Base-by-base conservation (phyloP, 2,888 invertebrate genomes). In the Mimas tiliae region DNA sequence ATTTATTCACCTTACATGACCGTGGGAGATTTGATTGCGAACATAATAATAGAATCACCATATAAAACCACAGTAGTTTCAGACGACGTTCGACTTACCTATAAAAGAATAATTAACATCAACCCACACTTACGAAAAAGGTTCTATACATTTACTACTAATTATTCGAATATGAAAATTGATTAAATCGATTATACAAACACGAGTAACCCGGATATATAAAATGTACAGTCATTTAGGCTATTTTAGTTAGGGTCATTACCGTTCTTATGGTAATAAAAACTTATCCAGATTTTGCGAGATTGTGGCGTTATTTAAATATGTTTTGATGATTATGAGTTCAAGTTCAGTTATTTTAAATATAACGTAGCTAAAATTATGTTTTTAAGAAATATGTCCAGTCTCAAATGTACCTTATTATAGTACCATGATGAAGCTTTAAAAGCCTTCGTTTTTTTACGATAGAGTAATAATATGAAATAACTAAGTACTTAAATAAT, bases 31-130 rank as follows among this genome's bases (percentile, higher is more conserved):
- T 58, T 58, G 16, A 19, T 0, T 19, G 38, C 38, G 3, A 7
- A 19, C n/a, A 34, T 33, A n/a, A 34, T 38, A 8, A n/a, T 4
- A 38, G 19, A 19, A 58, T n/a, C 9, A 19, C 19, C 58, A 58
- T 19, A 55, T 9, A 8, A 6, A 8, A 6, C 8, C 33, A 38
- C 11, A 58, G 19, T 38, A 38, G 38, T 19, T 58, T 12, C 58
- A 58, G 19, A 19, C 38, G 33, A 16, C 11, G 27, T 4, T 19
- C 42, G 19, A n/a, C 55, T 38, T 16, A 16, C 38, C 38, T 38
- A 58, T 42, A 19, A 58, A 19, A 58, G 38, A 38, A 12, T 58
- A 58, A 58, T 58, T 58, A 58, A 58, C 19, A 38, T 42, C 38
- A 52, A 19, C 58, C 58, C 58, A 58, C 58, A 42, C 42, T 16